Evolutionary conservation across 2,888 invertebrate genomes (phyloP).

Genomic region (Anodontia alba): DNA sequence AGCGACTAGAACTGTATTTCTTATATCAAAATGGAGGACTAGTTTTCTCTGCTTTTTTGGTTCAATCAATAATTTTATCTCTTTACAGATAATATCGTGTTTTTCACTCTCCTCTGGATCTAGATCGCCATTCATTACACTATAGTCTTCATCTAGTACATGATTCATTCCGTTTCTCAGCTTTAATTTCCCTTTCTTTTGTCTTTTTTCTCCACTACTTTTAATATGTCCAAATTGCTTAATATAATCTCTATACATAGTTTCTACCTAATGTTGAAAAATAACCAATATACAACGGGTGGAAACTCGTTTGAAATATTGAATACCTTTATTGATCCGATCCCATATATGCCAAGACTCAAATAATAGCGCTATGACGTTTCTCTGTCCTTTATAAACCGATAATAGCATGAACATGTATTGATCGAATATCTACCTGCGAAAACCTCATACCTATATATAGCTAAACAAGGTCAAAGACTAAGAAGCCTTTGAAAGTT

Average conservation of each 20-base stretch:
- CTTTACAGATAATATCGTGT: constrained; percentile 38
- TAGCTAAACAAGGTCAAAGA: neutral
- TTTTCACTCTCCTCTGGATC: neutral
- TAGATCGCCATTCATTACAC: constrained; percentile 12
- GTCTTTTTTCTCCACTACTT: neutral
- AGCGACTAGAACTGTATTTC: constrained; percentile 84
- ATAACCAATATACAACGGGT: constrained; percentile 31
- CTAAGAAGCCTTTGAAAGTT: no score
- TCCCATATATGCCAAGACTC: neutral
- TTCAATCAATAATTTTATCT: constrained; percentile 30
- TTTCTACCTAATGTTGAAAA: constrained; percentile 14
- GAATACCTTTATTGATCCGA: constrained; percentile 6
- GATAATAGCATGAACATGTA: neutral
- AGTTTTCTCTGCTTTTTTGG: constrained; percentile 76
- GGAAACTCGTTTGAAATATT: constrained; percentile 31
- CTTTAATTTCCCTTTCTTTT: neutral
- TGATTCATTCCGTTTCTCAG: constrained; percentile 1
- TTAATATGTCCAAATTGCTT: constrained; percentile 35
- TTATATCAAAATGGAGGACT: constrained; percentile 83
- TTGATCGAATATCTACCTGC: constrained; percentile 6
- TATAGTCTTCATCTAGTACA: neutral
- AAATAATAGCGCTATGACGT: constrained; percentile 13
- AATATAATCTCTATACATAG: constrained; percentile 49
- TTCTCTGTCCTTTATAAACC: neutral
- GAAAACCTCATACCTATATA: constrained; percentile 7